Evolutionary conservation across 2,113 vertebrate species (phyloP), one percentile per base, ranked within the genome.

Genomic region (Chionodraco myersi): DNA sequence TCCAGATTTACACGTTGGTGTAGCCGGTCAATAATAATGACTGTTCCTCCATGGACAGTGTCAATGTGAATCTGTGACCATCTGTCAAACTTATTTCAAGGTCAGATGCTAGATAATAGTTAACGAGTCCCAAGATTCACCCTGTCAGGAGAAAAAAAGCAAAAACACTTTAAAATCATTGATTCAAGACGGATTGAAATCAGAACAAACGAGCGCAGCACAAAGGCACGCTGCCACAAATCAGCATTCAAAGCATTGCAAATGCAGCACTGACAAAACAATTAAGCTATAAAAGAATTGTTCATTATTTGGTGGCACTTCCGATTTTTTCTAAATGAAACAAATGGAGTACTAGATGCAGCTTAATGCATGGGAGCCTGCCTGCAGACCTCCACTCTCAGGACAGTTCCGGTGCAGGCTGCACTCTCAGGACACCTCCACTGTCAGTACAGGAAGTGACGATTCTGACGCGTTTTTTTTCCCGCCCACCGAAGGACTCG

Each of bases 51-150:
- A 9, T 2, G 26, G 74, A 47, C 67, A 48, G 52, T 26, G n/a
- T 77, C 47, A 23, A 47, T 51, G 54, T 53, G 47, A 73, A 84
- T 52, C 67, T 83, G 34, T 68, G 72, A 66, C 80, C 63, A 61
- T 85, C 56, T 74, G 74, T 83, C 77, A 80, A 78, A 76, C 58
- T 63, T 75, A 26, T 80, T 80, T 75, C 68, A 90, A 85, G 72
- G 83, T 83, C 77, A 73, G 77, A 67, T 3, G 34, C 41, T 14
- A 18, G 41, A 81, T 62, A 13, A 75, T 23, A 18, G 36, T 57
- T 75, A 76, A 68, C 69, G 54, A 67, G 53, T 75, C 23, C 10
- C 45, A 45, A 54, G 62, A 53, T 75, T 57, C 53, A 23, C 10
- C 12, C 56, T 48, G 72, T 84, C 75, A 48, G 59, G 62, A 41